These are phyloP conservation scores for Eupeodes latifasciatus DNA, from an alignment of 2,888 invertebrate genomes.

Conservation along the genomic window DNA sequence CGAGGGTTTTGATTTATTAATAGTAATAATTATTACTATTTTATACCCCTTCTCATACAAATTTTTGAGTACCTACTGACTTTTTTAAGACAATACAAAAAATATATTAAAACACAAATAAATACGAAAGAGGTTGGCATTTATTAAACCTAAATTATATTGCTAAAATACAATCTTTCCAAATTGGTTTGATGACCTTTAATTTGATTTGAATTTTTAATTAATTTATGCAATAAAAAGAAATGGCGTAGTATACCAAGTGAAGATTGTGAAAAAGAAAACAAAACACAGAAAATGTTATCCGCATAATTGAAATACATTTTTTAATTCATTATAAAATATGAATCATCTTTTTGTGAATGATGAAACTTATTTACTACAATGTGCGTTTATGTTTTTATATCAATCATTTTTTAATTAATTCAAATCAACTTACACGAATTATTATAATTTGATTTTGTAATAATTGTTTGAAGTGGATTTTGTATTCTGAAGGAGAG, in stretches of 20 bases:
- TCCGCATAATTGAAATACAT: too few species aligned
- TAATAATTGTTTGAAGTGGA: neutral
- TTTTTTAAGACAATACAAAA: neutral
- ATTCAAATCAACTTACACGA: neutral
- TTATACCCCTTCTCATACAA: neutral
- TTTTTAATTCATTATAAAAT: neutral
- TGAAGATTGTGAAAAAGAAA: too few species aligned
- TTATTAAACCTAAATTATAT: constrained; percentile 4
- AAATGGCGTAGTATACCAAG: constrained; percentile 38
- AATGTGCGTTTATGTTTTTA: neutral
- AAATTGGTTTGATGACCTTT: constrained; percentile 68
- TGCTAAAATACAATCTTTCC: constrained; percentile 33
- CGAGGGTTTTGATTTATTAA: too few species aligned
- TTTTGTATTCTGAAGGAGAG: neutral
- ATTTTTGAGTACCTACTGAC: neutral
- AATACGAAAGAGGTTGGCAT: constrained; percentile 1
- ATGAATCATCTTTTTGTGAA: neutral
- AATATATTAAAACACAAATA: constrained; percentile 4
- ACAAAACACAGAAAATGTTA: too few species aligned
- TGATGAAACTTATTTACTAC: neutral
- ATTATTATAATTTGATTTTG: neutral
- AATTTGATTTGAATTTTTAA: constrained; percentile 66
- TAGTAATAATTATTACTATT: too few species aligned
- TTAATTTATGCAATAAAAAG: constrained; percentile 22
- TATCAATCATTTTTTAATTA: neutral